These are phyloP conservation scores for Wiebesia pumilae DNA, from an alignment of 1,140 invertebrate genomes.

Conservation along the genomic window DNA sequence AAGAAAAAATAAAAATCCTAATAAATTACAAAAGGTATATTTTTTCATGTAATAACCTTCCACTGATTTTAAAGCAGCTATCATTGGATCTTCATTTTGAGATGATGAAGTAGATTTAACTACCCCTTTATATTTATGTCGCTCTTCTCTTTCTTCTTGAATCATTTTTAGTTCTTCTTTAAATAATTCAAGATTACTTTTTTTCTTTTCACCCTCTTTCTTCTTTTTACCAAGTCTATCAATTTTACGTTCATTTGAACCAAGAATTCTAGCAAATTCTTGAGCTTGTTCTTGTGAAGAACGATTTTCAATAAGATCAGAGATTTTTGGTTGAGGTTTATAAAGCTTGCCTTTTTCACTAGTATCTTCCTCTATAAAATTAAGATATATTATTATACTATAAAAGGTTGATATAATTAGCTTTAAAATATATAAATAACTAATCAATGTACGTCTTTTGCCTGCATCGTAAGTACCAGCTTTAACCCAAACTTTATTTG, in stretches of 20 bases:
- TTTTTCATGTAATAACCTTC: conserved; percentile 63
- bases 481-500: conserved; percentile 96
- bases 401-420: conserved; percentile 29
- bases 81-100: conserved; percentile 70
- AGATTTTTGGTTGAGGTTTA: conserved; percentile 90
- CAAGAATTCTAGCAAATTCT: conserved; percentile 83
- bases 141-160: conserved; percentile 96
- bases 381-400: conserved; percentile 36
- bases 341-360: conserved; percentile 94
- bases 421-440: conserved; percentile 26
- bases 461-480: conserved; percentile 97
- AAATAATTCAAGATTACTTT: conserved; percentile 97
- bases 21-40: neutral
- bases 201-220: conserved; percentile 91
- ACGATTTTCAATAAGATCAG: conserved; percentile 72
- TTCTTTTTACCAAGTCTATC: conserved; percentile 87
- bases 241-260: conserved; percentile 77
- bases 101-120: conserved; percentile 65
- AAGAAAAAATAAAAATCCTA: neutral
- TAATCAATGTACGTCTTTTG: conserved; percentile 83
- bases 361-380: conserved; percentile 85
- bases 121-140: conserved; percentile 91
- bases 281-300: conserved; percentile 79
- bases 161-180: conserved; percentile 96
- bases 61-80: conserved; percentile 71